phyloP scores from a whole-genome alignment of 1,140 invertebrate species.

The Bombus ignitus region DNA sequence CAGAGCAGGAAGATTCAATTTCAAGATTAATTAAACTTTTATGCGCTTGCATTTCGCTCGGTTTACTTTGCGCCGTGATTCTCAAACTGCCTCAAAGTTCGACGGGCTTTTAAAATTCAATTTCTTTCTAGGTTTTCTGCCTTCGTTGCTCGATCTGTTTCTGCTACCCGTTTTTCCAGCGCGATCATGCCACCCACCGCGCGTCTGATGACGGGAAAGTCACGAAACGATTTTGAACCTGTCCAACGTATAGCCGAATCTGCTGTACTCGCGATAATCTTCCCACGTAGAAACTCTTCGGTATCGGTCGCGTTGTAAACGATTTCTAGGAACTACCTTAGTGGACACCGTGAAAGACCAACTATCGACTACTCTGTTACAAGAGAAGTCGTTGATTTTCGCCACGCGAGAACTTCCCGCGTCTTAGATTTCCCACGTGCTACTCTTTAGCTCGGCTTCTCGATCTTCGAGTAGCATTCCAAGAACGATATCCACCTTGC shows the following conservation, averaged over 20 bases:
- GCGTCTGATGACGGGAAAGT: neutral
- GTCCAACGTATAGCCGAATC: neutral
- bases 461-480: neutral
- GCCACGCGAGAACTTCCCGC: neutral
- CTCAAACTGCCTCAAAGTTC: neutral
- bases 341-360: no score
- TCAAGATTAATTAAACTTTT: slow-evolving; percentile 4
- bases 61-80: neutral
- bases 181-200: no score
- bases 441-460: neutral
- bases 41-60: neutral
- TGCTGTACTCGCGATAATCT: neutral
- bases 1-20: neutral
- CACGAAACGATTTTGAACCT: neutral
- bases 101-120: neutral
- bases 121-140: no score
- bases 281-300: neutral
- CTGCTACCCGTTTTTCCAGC: no score
- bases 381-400: no score
- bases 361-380: no score
- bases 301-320: no score
- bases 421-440: neutral
- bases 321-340: neutral
- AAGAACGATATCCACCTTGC: neutral
- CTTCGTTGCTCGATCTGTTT: no score